These are phyloP conservation scores for Penelope pileata DNA, from an alignment of 2,113 vertebrate genomes.

Conservation along the genomic window DNA sequence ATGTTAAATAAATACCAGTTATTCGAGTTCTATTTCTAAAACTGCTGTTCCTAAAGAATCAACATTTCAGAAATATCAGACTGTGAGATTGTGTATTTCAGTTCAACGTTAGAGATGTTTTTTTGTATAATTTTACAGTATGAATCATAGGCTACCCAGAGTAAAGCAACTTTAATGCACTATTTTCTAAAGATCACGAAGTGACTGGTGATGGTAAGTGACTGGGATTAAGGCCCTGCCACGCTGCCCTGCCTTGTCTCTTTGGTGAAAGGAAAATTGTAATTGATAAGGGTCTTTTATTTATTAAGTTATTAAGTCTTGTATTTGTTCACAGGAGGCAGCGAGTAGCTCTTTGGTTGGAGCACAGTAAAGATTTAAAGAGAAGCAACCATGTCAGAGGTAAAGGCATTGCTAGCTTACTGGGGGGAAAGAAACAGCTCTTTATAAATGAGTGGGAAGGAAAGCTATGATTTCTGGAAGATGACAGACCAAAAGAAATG, in stretches of 20 bases:
- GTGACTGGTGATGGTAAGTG: background rate
- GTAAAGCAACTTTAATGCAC: background rate
- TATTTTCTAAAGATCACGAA: background rate
- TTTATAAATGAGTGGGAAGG: background rate
- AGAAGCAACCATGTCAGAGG: background rate
- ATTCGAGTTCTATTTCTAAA: background rate
- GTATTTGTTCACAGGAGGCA: background rate
- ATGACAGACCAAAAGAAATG: background rate
- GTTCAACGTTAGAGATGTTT: background rate
- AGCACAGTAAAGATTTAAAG: background rate
- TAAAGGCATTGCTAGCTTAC: background rate
- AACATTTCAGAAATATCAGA: slow-evolving; percentile 20
- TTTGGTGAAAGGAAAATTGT: background rate
- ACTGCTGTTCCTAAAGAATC: background rate
- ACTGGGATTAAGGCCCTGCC: background rate
- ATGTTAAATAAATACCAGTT: slow-evolving; percentile 41
- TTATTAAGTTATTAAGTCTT: background rate
- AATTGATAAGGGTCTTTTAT: background rate
- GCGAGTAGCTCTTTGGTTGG: background rate
- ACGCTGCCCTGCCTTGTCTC: background rate
- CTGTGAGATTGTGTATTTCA: background rate
- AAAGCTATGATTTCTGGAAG: background rate
- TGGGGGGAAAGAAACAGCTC: background rate
- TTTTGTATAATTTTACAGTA: background rate
- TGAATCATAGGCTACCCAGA: background rate